These are phyloP conservation scores for Kryphioiulus occultus DNA, from an alignment of 2,888 invertebrate species.

Conservation along the genomic window DNA sequence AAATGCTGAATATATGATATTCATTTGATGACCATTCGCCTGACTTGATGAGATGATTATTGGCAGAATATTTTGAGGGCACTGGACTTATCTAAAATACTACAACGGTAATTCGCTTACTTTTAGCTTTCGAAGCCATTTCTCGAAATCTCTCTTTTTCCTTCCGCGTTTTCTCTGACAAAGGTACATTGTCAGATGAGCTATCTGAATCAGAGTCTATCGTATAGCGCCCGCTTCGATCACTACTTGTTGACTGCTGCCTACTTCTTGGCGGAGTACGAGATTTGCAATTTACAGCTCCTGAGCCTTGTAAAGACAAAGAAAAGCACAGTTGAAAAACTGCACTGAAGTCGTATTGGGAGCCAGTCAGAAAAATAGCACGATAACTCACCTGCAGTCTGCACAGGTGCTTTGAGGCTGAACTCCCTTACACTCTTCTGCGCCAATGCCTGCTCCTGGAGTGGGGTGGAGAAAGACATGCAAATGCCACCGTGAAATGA, in stretches of 20 bases:
- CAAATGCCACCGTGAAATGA: slow-evolving; percentile 32
- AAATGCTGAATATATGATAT: too few relatives aligned
- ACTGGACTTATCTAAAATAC: too few relatives aligned
- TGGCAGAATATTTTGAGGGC: too few relatives aligned
- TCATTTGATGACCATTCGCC: too few relatives aligned
- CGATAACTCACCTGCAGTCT: slow-evolving; percentile 62
- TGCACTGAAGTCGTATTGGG: background rate
- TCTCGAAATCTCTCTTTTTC: slow-evolving; percentile 24
- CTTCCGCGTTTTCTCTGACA: slow-evolving; percentile 49
- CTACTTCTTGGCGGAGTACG: slow-evolving; percentile 39
- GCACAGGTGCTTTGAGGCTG: slow-evolving; percentile 69
- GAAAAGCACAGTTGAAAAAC: background rate
- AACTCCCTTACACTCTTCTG: slow-evolving; percentile 72
- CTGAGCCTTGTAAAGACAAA: background rate
- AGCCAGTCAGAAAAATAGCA: background rate
- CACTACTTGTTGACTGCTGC: slow-evolving; percentile 43
- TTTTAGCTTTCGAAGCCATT: slow-evolving; percentile 22
- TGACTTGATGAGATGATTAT: too few relatives aligned
- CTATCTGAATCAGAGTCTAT: slow-evolving; percentile 47
- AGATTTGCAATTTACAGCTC: slow-evolving; percentile 43
- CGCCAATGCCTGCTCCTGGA: slow-evolving; percentile 70
- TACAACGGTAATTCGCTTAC: too few relatives aligned
- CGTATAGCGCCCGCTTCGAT: slow-evolving; percentile 29
- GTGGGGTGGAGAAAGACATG: slow-evolving; percentile 39
- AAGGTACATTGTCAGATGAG: slow-evolving; percentile 49